Evolutionary conservation across 2,113 vertebrate species (phyloP).

Genomic region (Mastomys natalensis): DNA sequence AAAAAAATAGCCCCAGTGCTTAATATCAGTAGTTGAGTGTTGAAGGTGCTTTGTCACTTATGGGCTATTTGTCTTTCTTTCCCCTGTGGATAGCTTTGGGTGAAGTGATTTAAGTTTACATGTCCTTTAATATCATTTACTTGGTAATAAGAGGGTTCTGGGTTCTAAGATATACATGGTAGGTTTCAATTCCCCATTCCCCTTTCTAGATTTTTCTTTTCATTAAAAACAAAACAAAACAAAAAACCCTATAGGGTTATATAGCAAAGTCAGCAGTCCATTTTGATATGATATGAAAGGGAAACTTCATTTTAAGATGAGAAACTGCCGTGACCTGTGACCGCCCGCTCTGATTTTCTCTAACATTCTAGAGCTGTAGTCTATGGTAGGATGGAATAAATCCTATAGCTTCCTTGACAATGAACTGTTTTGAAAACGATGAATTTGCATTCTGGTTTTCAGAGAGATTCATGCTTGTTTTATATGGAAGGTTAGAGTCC

Average conservation of each 20-base stretch:
- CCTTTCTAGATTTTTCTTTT: not conserved
- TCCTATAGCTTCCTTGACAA: not conserved
- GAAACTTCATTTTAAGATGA: constrained; percentile 25
- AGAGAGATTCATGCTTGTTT: not conserved
- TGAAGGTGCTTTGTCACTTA: not conserved
- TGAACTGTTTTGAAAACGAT: not conserved
- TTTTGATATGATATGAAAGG: not conserved
- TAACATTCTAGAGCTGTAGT: not conserved
- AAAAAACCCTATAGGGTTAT: not conserved
- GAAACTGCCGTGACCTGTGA: not conserved
- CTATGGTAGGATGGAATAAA: not conserved
- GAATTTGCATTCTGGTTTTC: not conserved
- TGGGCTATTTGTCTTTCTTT: not conserved
- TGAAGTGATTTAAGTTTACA: not conserved
- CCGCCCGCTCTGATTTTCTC: not conserved
- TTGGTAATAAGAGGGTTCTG: not conserved
- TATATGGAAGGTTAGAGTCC: not conserved
- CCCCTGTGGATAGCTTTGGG: not conserved
- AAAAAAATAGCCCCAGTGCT: not conserved
- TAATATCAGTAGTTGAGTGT: not conserved
- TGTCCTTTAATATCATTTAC: not conserved
- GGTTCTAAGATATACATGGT: not conserved
- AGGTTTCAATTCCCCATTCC: not conserved
- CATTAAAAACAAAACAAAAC: not conserved
- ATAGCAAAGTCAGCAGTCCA: not conserved